phyloP scores from a whole-genome alignment of 1,140 invertebrate genomes.

The Drosophila albomicans region DNA sequence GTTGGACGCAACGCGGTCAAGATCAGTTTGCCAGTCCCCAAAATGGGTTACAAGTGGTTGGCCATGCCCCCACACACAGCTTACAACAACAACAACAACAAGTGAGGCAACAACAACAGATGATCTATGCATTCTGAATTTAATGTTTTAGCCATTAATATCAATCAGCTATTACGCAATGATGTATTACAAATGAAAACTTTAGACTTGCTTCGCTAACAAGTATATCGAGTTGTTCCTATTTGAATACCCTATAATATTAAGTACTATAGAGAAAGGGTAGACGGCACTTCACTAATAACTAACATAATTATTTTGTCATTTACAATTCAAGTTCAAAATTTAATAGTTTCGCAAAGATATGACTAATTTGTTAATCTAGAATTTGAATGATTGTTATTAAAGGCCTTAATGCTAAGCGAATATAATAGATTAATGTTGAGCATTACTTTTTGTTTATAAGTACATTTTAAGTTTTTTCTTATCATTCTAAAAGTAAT shows the following conservation, averaged over 20 bases:
- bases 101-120: neutral
- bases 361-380: too few species aligned
- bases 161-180: slow-evolving; percentile 35
- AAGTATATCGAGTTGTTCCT: neutral
- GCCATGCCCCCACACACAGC: slow-evolving; percentile 52
- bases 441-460: too few species aligned
- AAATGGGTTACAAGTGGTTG: slow-evolving; percentile 74
- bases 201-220: neutral
- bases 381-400: too few species aligned
- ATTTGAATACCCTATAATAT: slow-evolving; percentile 6
- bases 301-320: neutral
- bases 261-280: neutral
- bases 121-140: slow-evolving; percentile 19
- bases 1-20: slow-evolving; percentile 61
- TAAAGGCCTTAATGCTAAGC: too few species aligned
- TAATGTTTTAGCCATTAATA: slow-evolving; percentile 18
- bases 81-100: slow-evolving; percentile 1
- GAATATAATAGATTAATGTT: too few species aligned
- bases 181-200: slow-evolving; percentile 14
- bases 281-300: neutral
- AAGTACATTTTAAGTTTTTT: too few species aligned
- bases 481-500: too few species aligned
- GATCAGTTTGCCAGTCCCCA: slow-evolving; percentile 60
- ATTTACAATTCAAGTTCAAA: neutral
- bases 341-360: too few species aligned